These are phyloP conservation scores for Saxidomus purpurata DNA, from an alignment of 1,140 invertebrate species.

Conservation along the genomic window DNA sequence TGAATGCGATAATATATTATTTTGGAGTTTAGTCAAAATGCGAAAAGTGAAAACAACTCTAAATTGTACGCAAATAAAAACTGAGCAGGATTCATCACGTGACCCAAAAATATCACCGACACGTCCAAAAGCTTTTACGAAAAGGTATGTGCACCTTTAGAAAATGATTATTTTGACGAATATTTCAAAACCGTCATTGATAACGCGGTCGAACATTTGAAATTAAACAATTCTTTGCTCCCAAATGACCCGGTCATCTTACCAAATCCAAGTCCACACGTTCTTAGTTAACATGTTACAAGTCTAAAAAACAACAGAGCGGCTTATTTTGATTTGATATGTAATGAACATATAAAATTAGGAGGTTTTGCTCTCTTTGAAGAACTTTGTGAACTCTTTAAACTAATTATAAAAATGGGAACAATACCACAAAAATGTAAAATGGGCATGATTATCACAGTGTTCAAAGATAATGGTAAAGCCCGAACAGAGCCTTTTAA, in stretches of 20 bases:
- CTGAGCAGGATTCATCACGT: not conserved
- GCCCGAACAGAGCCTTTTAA: not conserved
- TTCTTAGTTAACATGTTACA: not conserved
- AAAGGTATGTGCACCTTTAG: not conserved
- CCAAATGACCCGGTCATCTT: not conserved
- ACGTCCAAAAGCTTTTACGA: not conserved
- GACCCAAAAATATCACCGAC: not conserved
- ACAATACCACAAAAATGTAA: not conserved
- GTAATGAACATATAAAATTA: no score
- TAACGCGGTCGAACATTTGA: no score
- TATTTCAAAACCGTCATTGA: not conserved
- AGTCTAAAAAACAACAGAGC: not conserved
- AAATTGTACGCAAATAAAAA: not conserved
- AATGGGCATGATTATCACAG: constrained; percentile 3
- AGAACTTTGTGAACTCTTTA: not conserved
- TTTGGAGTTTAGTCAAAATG: not conserved
- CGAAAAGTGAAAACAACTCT: no score
- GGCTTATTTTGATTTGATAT: not conserved
- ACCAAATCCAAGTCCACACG: not conserved
- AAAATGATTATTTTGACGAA: not conserved
- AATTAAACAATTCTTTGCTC: no score
- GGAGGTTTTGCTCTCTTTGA: no score
- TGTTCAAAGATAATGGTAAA: not conserved
- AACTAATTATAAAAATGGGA: not conserved
- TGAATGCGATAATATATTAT: constrained; percentile 11